Conservation (phyloP, 2,888 invertebrate species). For the Amphiduros pacificus region DNA sequence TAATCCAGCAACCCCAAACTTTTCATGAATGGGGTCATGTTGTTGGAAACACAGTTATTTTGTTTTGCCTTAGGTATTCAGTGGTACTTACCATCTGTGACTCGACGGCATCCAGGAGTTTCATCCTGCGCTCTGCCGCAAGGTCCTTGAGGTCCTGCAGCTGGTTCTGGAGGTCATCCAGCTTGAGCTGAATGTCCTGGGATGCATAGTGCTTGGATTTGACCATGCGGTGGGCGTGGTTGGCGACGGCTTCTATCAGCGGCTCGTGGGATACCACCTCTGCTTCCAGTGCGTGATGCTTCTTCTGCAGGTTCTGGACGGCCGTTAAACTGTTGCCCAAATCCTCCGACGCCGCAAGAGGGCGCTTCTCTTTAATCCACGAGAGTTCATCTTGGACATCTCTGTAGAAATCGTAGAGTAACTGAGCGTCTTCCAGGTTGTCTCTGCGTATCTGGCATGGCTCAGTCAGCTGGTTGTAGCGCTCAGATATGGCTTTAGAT, state of each 20-base stretch:
- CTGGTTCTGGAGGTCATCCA: constrained; percentile 72
- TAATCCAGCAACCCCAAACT: too few species aligned
- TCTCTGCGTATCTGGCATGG: constrained; percentile 89
- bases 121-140: constrained; percentile 64
- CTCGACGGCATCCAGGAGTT: constrained; percentile 80
- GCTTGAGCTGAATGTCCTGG: constrained; percentile 71
- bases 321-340: constrained; percentile 70
- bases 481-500: constrained; percentile 63
- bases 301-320: constrained; percentile 88
- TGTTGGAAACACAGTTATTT: too few species aligned
- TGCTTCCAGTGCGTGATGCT: constrained; percentile 87
- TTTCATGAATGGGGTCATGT: too few species aligned
- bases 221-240: constrained; percentile 77
- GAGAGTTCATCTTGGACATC: constrained; percentile 91
- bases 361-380: constrained; percentile 83
- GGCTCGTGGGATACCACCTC: constrained; percentile 87
- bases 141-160: constrained; percentile 72
- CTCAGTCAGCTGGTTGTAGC: constrained; percentile 80
- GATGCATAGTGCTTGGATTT: constrained; percentile 79
- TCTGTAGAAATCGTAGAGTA: constrained; percentile 84
- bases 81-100: constrained; percentile 75
- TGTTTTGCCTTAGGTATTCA: too few species aligned
- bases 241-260: constrained; percentile 73
- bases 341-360: constrained; percentile 72
- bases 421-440: constrained; percentile 85